Percentiles rank a stretch among this genome's conserved stretches.
phyloP scores from a whole-genome alignment of 2,113 vertebrate genomes.

The Myrmecophaga tridactyla region DNA sequence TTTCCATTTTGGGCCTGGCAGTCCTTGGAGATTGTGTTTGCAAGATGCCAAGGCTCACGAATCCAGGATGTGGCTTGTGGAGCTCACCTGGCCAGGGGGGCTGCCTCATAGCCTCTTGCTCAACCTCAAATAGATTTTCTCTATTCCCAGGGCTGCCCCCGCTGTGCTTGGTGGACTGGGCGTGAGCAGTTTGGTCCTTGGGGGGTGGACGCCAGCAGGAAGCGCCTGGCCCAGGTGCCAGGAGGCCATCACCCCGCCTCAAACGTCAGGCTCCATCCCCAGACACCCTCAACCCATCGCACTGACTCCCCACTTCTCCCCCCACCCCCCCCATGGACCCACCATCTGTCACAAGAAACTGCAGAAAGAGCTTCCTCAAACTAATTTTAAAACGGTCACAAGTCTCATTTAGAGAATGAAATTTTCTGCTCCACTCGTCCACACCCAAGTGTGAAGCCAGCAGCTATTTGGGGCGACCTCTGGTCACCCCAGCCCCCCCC shows the following conservation, averaged over 20 bases:
- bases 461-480: fast-evolving
- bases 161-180: too few relatives aligned
- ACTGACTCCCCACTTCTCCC: not conserved
- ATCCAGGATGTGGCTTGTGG: fast-evolving
- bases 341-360: fast-evolving
- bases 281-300: fast-evolving
- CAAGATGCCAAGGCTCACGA: not conserved
- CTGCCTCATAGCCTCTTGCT: fast-evolving
- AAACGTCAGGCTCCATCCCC: fast-evolving
- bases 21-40: not conserved
- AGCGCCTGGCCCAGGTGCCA: fast-evolving
- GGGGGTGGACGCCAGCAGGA: not conserved
- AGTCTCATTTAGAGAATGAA: not conserved
- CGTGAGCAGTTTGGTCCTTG: too few relatives aligned
- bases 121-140: fast-evolving
- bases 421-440: too few relatives aligned
- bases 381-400: not conserved
- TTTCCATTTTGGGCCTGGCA: fast-evolving
- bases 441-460: not conserved
- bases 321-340: too few relatives aligned
- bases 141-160: not conserved
- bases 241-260: too few relatives aligned
- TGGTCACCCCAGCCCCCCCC: not conserved
- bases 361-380: not conserved
- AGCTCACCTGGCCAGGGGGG: not conserved